phyloP scores from a whole-genome alignment of 2,797 vertebrate species.

The Paratrypauchen microcephalus region DNA sequence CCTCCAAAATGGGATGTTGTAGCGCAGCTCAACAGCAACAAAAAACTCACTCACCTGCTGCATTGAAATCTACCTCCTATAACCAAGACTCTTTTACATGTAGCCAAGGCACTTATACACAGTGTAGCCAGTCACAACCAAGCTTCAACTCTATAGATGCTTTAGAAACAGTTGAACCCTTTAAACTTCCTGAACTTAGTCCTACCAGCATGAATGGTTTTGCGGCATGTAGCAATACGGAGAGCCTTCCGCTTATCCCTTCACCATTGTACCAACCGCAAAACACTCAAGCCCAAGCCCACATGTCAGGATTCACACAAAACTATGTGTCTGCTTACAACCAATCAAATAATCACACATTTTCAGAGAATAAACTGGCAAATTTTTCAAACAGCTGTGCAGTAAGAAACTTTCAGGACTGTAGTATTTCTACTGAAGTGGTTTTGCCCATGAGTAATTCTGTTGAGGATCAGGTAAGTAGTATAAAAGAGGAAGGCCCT shows the following conservation, averaged over 20 bases:
- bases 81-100: conserved; percentile 65
- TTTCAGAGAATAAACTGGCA: conserved; percentile 57
- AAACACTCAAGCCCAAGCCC: conserved; percentile 57
- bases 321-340: conserved; percentile 54
- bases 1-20: conserved; percentile 65
- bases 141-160: conserved; percentile 68
- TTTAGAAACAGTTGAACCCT: conserved; percentile 71
- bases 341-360: conserved; percentile 65
- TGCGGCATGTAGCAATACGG: conserved; percentile 65
- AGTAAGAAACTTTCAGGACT: conserved; percentile 60
- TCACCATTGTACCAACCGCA: conserved; percentile 52
- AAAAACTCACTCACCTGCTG: conserved; percentile 48
- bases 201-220: conserved; percentile 73
- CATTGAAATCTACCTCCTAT: conserved; percentile 61
- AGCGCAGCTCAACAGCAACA: conserved; percentile 49
- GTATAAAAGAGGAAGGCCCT: conserved; percentile 85
- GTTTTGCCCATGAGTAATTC: conserved; percentile 44
- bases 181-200: conserved; percentile 72
- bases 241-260: conserved; percentile 58
- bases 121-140: conserved; percentile 71
- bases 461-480: conserved; percentile 73
- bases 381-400: conserved; percentile 64
- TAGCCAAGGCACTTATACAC: conserved; percentile 63
- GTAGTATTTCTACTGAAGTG: conserved; percentile 56
- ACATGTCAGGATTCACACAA: conserved; percentile 61